Conservation (phyloP, 1,140 invertebrate species). For the Pectinophora gossypiella region DNA sequence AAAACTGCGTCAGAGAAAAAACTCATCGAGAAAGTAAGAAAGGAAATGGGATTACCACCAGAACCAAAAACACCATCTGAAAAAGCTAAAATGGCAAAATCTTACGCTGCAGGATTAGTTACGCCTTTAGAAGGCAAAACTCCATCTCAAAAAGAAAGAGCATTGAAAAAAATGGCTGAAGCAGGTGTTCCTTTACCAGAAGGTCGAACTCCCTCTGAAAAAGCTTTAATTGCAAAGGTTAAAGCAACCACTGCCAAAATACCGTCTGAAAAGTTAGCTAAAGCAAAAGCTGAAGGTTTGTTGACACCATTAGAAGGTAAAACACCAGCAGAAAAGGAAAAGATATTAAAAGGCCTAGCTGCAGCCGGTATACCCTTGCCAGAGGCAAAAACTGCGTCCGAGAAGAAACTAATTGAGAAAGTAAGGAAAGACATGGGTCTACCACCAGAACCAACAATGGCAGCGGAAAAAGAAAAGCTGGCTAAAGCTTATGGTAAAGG, state of each 20-base stretch:
- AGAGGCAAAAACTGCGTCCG: conserved; percentile 25
- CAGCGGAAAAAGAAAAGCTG: conserved; percentile 20
- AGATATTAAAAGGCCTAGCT: conserved; percentile 26
- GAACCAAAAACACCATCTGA: conserved; percentile 19
- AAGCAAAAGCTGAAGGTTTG: too few relatives aligned
- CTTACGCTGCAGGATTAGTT: conserved; percentile 18
- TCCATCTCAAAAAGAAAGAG: conserved; percentile 25
- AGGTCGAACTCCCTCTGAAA: conserved; percentile 24
- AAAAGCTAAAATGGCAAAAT: conserved; percentile 22
- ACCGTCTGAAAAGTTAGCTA: conserved; percentile 26
- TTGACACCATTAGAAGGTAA: too few relatives aligned
- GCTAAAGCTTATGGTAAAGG: conserved; percentile 27
- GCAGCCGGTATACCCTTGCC: conserved; percentile 29
- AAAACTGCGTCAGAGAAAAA: conserved; percentile 30
- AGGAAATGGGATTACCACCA: conserved; percentile 30
- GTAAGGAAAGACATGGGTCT: conserved; percentile 18
- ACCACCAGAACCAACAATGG: conserved; percentile 24
- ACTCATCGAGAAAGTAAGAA: conserved; percentile 28
- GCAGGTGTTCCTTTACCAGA: conserved; percentile 19
- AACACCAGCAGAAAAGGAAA: too few relatives aligned
- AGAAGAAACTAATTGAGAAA: conserved; percentile 25
- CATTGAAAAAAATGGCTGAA: conserved; percentile 16
- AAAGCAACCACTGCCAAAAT: too few relatives aligned
- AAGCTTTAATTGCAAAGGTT: conserved; percentile 19
- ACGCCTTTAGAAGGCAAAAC: conserved; percentile 30